Base-by-base conservation (phyloP, 2,888 invertebrate species). In the Diloba caeruleocephala region DNA sequence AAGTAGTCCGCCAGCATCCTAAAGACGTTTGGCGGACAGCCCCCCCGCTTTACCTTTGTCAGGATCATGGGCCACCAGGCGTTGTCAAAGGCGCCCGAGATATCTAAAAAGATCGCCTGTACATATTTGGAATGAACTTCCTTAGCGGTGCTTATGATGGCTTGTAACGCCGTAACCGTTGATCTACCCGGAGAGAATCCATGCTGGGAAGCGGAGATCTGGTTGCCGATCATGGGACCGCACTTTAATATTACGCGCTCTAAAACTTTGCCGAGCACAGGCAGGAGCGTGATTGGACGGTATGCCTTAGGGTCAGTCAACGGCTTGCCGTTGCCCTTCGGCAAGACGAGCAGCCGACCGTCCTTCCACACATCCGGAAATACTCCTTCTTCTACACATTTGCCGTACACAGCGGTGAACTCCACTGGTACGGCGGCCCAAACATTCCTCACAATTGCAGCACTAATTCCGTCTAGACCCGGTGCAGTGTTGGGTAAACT, bases 31-130 rank as follows among this genome's bases (percentile, higher is more conserved):
- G 49, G 50, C 23, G 73, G 70, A 14, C 60, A 56, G 10, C 73
- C 68, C 0, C 3, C 21, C 59, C 36, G 1, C 46, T 73, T 76
- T 1, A 59, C 73, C 53, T 71, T 75, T 0, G 60, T 26, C 14
- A 82, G 14, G 7, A 82, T 63, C 74, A 78, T 77, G 3, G 78
- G 78, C 80, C 82, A 80, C 76, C 78, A 78, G 1, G 79, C 73
- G 38, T 77, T 78, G 28, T 82, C 68, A 4, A 78, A 79, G 7
- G 79, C 78, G 0, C 77, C 76, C 0, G 71, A 54, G 6, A 79
- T 81, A 51, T 81, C 80, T 9, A 80, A 13, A 1, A 74, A 59
- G 0, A 79, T 58, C 1, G 53, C 52, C 38, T 70, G 72, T 0
- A 73, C 58, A 9, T 80, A 79, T 1, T 29, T 48, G 0, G 9